Evolutionary conservation across 2,113 vertebrate species (phyloP), one percentile per base, ranked within the genome.

Genomic region (Mirounga angustirostris): DNA sequence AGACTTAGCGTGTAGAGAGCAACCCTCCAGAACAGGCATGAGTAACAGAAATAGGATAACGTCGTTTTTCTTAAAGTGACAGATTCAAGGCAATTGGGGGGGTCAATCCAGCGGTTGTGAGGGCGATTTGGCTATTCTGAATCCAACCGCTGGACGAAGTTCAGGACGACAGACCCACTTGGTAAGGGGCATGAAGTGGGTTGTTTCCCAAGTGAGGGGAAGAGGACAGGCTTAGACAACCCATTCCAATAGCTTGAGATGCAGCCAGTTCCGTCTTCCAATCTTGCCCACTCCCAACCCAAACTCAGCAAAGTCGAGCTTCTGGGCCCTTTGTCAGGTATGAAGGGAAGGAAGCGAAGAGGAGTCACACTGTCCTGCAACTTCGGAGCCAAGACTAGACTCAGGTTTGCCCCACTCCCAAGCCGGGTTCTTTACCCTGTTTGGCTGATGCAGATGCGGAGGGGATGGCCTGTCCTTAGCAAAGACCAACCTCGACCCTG

Each of bases 61-160:
- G 16, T 97, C 89, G 89, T 65, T 63, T 80, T 81, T 89, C 97
- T 98, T 98, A 98, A 98, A 98, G 98, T 46, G 93, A 93, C 93
- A 97, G 96, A 26, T 43, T 61, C 78, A 28, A 92, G 63, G 63
- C 56, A 80, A 40, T 7, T 30, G 63, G 71, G 50, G 40, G 33
- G 16, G 63, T 80, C 46, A 40, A 80, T 21, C 36, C 79, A 18
- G 58, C 21, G 5, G 36, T 74, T 40, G 40, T 50, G 30, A 82
- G 52, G 54, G 58, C n/a, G 24, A 54, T 58, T 95, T 58, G 16
- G 36, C 46, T 85, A 74, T 82, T 79, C 73, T 81, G 80, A 93
- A 87, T 87, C 50, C 74, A 93, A 1, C 93, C 50, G 0, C 79
- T n/a, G 30, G 54, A 5, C 50, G 33, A 24, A 56, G 28, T 92